A percentile compares a stretch with the other conserved stretches of the same genome.
These are phyloP conservation scores for Etheostoma nigrum DNA, from an alignment of 2,797 vertebrate species.

Conservation along the genomic window DNA sequence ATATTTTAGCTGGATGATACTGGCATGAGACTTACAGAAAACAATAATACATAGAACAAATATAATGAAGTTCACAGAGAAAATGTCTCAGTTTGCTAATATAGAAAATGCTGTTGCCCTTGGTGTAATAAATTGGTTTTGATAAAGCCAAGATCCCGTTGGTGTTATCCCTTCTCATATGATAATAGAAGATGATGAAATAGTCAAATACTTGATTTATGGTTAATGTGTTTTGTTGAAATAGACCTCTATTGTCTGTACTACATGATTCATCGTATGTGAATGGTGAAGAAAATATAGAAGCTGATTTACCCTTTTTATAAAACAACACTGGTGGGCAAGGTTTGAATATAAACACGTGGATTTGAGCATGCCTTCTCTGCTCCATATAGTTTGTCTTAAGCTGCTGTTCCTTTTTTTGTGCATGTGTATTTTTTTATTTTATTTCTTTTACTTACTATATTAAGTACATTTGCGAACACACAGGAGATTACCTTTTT, in stretches of 20 bases:
- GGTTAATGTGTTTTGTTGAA: neutral
- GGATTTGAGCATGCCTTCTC: neutral
- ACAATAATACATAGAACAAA: neutral
- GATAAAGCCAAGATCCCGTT: neutral
- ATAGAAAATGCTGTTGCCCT: constrained; percentile 10
- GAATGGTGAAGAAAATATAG: neutral
- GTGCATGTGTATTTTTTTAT: neutral
- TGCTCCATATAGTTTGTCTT: neutral
- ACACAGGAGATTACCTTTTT: neutral
- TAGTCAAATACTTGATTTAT: neutral
- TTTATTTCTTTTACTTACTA: no score
- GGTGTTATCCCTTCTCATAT: neutral
- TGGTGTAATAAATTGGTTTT: neutral
- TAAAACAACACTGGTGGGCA: neutral
- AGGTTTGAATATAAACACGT: neutral
- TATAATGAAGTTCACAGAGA: neutral
- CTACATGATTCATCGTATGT: neutral
- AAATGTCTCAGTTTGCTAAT: neutral
- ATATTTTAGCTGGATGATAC: constrained; percentile 3
- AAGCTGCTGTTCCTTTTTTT: neutral
- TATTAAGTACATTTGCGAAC: neutral
- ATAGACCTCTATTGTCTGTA: neutral
- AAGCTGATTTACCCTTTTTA: neutral
- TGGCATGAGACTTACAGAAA: neutral
- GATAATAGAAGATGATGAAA: neutral